Percentiles rank a stretch among this genome's conserved stretches.
Conservation (phyloP, 1,140 invertebrate species). For the Coboldia fuscipes region DNA sequence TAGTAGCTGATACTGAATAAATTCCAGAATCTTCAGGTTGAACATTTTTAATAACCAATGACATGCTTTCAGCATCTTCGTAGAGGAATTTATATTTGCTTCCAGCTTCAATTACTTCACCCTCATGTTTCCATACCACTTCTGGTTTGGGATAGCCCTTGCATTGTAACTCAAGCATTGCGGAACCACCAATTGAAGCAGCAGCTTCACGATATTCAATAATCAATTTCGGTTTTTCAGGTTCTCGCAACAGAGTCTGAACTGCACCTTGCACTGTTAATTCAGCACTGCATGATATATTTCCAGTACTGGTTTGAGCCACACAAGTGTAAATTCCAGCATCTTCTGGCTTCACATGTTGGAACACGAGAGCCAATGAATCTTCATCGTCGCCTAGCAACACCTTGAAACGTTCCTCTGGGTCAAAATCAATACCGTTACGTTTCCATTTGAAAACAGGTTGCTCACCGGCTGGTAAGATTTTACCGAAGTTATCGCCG, state of each 20-base stretch:
- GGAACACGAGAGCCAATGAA: conserved; percentile 75
- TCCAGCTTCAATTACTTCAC: conserved; percentile 55
- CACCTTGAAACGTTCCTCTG: conserved; percentile 85
- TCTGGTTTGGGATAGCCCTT: conserved; percentile 87
- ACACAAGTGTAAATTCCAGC: conserved; percentile 89
- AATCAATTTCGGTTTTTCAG: conserved; percentile 52
- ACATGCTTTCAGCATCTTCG: conserved; percentile 81
- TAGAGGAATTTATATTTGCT: conserved; percentile 67
- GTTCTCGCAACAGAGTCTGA: conserved; percentile 57
- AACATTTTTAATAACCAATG: conserved; percentile 77
- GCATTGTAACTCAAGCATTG: conserved; percentile 85
- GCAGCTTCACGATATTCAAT: conserved; percentile 53
- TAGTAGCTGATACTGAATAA: conserved; percentile 66
- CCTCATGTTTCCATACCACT: conserved; percentile 74
- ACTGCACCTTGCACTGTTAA: conserved; percentile 74
- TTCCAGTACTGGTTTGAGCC: conserved; percentile 74
- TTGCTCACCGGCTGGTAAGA: conserved; percentile 51
- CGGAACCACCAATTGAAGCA: conserved; percentile 63
- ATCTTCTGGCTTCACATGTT: conserved; percentile 82
- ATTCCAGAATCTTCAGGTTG: conserved; percentile 59
- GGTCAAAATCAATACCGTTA: conserved; percentile 73
- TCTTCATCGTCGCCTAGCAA: conserved; percentile 82
- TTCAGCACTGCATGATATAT: conserved; percentile 84
- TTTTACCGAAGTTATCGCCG: conserved; percentile 39
- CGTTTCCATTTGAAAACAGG: conserved; percentile 76